Evolutionary conservation across 2,888 invertebrate species (phyloP), one percentile per base, ranked within the genome.

Genomic region (Chironomus riparius): DNA sequence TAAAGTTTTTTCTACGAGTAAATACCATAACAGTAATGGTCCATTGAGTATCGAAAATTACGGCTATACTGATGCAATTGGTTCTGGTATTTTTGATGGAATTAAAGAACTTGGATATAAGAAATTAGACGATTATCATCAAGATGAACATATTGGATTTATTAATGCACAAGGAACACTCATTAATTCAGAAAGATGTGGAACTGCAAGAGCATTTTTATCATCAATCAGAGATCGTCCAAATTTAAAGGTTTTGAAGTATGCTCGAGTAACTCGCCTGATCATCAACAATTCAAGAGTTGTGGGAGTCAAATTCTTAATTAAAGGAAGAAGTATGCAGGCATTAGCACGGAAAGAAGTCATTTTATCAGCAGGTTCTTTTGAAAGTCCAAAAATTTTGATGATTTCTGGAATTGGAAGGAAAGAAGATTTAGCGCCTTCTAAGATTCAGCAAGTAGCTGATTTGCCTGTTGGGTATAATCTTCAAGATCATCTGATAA

Each of bases 291-390:
- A 77, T 0, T 77, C 78, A 3, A 78, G 80, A 71, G 87, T 87
- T 0, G 82, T 82, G 72, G 88, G 87, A 0, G 86, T 88, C 80
- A 86, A 77, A 87, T 86, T 77, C 80, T 83, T 0, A 84, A 84
- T 76, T 80, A 84, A 18, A 65, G 80, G 80, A 4, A 47, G 47
- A 47, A 47, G 10, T 2, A 38, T 38, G 38, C 0, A 38, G 7
- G 38, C 38, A 18, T 48, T 65, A 24, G 76, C 15, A 3, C 24
- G 3, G 0, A 69, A 69, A 5, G 69, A 69, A 47, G 69, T 69
- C 10, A 68, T 68, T 68, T 68, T 68, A 22, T 68, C 69, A 47
- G 69, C 65, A 3, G 65, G 65, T 0, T n/a, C 21, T 2, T 22
- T 65, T 18, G 47, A 28, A n/a, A 38, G 38, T 68, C 68, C 24